phyloP scores from a whole-genome alignment of 2,888 invertebrate species.

The Andrena bucephala region DNA sequence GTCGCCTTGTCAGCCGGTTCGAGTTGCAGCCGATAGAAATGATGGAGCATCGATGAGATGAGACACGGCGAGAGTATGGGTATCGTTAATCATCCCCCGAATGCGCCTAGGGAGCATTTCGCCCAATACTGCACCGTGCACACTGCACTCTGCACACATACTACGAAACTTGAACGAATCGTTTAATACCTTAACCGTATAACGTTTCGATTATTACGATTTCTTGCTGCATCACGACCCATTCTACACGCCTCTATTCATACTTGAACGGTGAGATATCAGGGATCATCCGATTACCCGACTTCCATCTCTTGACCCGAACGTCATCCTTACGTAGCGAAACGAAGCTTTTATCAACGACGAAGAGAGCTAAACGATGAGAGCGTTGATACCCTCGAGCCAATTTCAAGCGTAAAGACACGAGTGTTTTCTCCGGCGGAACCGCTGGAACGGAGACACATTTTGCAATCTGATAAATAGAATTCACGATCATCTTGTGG shows the following conservation, averaged over 20 bases:
- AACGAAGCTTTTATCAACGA: not conserved
- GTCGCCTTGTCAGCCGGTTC: not conserved
- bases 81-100: no score
- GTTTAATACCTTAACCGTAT: not conserved
- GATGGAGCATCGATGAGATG: constrained; percentile 1
- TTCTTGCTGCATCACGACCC: not conserved
- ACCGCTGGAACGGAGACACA: not conserved
- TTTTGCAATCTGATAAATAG: not conserved
- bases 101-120: no score
- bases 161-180: no score
- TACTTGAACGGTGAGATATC: not conserved
- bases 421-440: not conserved
- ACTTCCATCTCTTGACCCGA: not conserved
- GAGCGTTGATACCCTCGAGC: no score
- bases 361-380: no score
- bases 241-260: not conserved
- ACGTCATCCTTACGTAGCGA: constrained; percentile 1
- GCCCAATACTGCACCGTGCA: not conserved
- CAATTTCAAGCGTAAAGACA: no score
- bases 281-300: not conserved
- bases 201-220: not conserved
- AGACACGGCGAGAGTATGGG: no score
- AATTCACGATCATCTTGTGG: not conserved
- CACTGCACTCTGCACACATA: not conserved
- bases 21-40: not conserved